A percentile compares a stretch with the other conserved stretches of the same genome.
Conservation (phyloP, 2,888 invertebrate genomes). For the Tinea semifulvella region DNA sequence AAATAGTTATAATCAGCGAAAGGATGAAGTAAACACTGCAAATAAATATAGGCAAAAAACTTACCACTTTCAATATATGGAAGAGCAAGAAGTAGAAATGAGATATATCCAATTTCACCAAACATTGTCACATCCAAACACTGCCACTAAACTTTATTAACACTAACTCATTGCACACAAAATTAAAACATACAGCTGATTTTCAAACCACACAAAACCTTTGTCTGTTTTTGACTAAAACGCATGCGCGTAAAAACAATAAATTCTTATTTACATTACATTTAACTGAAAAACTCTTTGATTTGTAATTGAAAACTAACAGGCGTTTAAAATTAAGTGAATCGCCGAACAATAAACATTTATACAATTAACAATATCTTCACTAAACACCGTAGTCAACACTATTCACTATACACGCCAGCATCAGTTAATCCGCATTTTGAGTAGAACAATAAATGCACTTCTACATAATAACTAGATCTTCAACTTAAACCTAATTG, state of each 20-base stretch:
- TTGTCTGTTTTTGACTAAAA: constrained; percentile 65
- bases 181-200: constrained; percentile 58
- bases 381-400: background rate
- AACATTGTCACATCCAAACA: constrained; percentile 66
- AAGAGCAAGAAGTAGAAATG: constrained; percentile 73
- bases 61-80: constrained; percentile 77
- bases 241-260: constrained; percentile 66
- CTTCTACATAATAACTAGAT: constrained; percentile 19
- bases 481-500: constrained; percentile 27
- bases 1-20: too few species aligned
- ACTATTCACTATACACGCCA: background rate
- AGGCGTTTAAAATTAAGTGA: background rate
- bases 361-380: constrained; percentile 1
- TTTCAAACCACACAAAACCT: constrained; percentile 68
- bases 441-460: constrained; percentile 9
- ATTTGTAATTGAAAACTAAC: background rate
- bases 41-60: constrained; percentile 32
- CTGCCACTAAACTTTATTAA: constrained; percentile 40
- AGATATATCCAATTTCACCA: constrained; percentile 72
- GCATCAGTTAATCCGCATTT: constrained; percentile 19
- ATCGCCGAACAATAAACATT: constrained; percentile 9
- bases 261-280: constrained; percentile 62
- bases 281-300: background rate
- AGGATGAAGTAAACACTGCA: constrained; percentile 6
- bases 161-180: constrained; percentile 64